phyloP scores from a whole-genome alignment of 2,113 vertebrate genomes.

The Dasyornis broadbenti region DNA sequence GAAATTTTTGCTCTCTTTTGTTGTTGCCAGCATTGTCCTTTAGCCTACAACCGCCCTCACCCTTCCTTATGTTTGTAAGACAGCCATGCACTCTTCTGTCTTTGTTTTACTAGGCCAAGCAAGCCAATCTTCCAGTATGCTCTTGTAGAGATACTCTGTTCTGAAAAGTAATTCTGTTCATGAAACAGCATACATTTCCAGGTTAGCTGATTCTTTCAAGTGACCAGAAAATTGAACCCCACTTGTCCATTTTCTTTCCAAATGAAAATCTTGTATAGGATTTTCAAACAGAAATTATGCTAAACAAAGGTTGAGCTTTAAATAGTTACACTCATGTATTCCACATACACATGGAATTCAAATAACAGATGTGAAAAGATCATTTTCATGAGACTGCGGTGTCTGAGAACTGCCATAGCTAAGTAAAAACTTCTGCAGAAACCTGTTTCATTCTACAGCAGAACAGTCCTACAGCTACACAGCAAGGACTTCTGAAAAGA shows the following conservation, averaged over 20 bases:
- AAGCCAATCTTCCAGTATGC: neutral
- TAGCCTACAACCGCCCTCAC: neutral
- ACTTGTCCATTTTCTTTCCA: neutral
- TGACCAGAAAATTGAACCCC: neutral
- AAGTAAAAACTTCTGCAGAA: neutral
- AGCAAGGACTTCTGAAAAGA: neutral
- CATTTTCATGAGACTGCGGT: neutral
- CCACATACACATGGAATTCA: neutral
- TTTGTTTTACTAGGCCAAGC: neutral
- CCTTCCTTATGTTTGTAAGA: neutral
- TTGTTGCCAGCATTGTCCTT: neutral
- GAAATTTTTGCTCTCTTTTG: neutral
- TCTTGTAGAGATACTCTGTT: neutral
- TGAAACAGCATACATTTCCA: neutral
- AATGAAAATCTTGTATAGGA: neutral
- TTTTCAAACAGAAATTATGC: neutral
- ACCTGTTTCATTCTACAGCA: neutral
- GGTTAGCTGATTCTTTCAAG: neutral
- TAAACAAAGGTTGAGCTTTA: neutral
- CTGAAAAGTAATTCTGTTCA: neutral
- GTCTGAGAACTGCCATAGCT: neutral
- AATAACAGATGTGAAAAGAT: neutral
- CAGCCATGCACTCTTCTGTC: neutral
- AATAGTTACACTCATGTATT: neutral
- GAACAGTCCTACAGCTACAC: neutral